Conservation (phyloP, 2,113 vertebrate species). For the Paramisgurnus dabryanus region DNA sequence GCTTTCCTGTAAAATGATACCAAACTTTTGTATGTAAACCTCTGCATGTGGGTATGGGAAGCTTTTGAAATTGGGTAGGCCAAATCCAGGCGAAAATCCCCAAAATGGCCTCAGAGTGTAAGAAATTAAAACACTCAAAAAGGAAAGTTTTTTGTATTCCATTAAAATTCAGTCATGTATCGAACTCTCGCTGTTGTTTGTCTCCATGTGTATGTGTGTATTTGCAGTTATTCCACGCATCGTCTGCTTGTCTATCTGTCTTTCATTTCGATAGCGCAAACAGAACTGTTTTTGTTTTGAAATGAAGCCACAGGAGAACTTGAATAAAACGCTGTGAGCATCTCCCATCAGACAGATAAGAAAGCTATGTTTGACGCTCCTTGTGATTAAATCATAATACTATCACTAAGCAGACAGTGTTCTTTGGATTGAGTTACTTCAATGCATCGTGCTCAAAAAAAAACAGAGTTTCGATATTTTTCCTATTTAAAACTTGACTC, state of each 20-base stretch:
- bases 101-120: too few relatives aligned
- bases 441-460: too few relatives aligned
- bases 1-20: too few relatives aligned
- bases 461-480: too few relatives aligned
- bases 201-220: neutral
- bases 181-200: neutral
- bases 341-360: constrained; percentile 2
- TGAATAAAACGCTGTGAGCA: constrained; percentile 9
- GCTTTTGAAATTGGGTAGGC: too few relatives aligned
- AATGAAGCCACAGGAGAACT: constrained; percentile 16
- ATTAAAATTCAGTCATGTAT: neutral
- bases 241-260: neutral
- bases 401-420: neutral
- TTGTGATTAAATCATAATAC: constrained; percentile 14
- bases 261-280: constrained; percentile 23
- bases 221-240: constrained; percentile 1
- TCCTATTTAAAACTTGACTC: too few relatives aligned
- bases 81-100: too few relatives aligned
- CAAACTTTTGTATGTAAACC: too few relatives aligned
- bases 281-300: constrained; percentile 30
- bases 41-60: too few relatives aligned
- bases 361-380: neutral
- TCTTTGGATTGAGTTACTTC: neutral
- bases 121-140: neutral
- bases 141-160: neutral